Conservation (phyloP, 1,140 invertebrate genomes). For the Zaprionus tsacasi region DNA sequence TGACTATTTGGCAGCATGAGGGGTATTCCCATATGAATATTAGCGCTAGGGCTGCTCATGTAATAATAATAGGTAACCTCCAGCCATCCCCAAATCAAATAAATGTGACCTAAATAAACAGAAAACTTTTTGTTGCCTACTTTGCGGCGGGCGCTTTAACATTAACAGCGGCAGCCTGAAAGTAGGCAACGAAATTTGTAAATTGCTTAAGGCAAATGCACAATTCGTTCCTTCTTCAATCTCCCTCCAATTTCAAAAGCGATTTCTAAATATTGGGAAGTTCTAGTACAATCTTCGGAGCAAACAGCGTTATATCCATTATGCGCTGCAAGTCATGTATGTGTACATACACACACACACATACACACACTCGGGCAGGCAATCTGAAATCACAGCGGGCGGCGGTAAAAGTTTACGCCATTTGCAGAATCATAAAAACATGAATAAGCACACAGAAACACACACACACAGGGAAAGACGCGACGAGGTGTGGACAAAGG, state of each 20-base stretch:
- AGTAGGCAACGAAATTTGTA: slow-evolving; percentile 51
- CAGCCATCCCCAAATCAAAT: slow-evolving; percentile 36
- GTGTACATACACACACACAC: not conserved
- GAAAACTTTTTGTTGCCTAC: slow-evolving; percentile 38
- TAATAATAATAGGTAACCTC: slow-evolving; percentile 14
- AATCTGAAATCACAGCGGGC: slow-evolving; percentile 62
- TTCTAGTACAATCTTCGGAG: not conserved
- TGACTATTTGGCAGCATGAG: slow-evolving; percentile 35
- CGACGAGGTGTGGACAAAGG: slow-evolving; percentile 9
- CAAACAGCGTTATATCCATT: slow-evolving; percentile 1
- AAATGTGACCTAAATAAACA: slow-evolving; percentile 22
- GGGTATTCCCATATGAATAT: slow-evolving; percentile 31
- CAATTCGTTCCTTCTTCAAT: not conserved
- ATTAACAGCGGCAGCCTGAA: slow-evolving; percentile 37
- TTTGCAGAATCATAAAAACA: slow-evolving; percentile 61
- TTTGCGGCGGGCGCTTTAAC: slow-evolving; percentile 33
- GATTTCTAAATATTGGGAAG: slow-evolving; percentile 3
- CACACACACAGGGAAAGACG: slow-evolving; percentile 12
- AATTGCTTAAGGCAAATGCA: slow-evolving; percentile 4
- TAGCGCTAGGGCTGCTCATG: not conserved
- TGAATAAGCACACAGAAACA: slow-evolving; percentile 41
- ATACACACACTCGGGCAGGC: not conserved
- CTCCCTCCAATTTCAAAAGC: slow-evolving; percentile 11
- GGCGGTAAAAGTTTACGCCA: slow-evolving; percentile 71
- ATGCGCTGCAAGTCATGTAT: slow-evolving; percentile 29